These are phyloP conservation scores for Nerophis ophidion DNA, from an alignment of 2,113 vertebrate species.

Conservation along the genomic window DNA sequence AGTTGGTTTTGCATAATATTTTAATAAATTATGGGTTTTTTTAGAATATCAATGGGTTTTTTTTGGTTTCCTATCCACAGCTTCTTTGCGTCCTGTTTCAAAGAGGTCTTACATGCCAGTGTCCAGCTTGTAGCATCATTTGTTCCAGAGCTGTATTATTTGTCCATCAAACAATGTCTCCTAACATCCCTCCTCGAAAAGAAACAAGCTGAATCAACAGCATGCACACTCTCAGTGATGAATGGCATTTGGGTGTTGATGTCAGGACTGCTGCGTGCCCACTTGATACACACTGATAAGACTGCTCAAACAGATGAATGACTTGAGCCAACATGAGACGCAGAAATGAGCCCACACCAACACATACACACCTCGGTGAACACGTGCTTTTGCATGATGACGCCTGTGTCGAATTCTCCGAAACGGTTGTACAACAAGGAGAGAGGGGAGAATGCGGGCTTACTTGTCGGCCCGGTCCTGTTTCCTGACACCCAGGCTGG, in stretches of 20 bases:
- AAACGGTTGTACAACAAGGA: background rate
- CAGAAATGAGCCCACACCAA: slow-evolving; percentile 50
- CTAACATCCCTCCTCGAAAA: too few relatives aligned
- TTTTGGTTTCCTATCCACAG: too few relatives aligned
- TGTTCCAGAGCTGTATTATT: background rate
- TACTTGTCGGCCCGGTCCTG: background rate
- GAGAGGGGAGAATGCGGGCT: background rate
- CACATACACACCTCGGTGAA: slow-evolving; percentile 40
- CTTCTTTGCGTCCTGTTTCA: too few relatives aligned
- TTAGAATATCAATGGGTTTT: too few relatives aligned
- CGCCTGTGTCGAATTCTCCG: background rate
- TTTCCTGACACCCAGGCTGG: slow-evolving; percentile 30
- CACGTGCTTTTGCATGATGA: slow-evolving; percentile 14
- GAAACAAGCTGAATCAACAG: background rate
- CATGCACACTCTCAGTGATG: background rate
- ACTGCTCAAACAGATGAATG: slow-evolving; percentile 54
- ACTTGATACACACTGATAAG: slow-evolving; percentile 11
- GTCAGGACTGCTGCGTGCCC: background rate
- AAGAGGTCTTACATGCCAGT: too few relatives aligned
- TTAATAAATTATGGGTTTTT: too few relatives aligned
- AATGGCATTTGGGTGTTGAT: background rate
- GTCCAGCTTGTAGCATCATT: too few relatives aligned
- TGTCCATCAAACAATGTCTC: background rate
- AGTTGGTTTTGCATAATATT: too few relatives aligned
- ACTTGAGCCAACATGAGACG: slow-evolving; percentile 39